These are phyloP conservation scores for Erebia aethiops DNA, from an alignment of 2,888 invertebrate species.

Conservation along the genomic window DNA sequence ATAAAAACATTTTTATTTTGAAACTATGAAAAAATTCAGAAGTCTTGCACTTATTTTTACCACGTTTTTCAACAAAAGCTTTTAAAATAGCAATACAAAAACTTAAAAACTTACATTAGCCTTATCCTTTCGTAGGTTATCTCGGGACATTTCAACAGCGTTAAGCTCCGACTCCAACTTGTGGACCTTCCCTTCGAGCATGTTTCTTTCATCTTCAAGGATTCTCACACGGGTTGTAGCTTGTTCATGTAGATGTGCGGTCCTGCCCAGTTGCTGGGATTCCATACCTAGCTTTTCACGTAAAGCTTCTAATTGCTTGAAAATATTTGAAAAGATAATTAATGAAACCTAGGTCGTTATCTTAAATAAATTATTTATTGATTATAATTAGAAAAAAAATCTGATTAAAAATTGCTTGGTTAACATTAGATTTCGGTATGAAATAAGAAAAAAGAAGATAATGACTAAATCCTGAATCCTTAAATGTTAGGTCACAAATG, in stretches of 20 bases:
- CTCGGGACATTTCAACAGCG: constrained; percentile 87
- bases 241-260: constrained; percentile 86
- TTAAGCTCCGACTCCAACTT: constrained; percentile 91
- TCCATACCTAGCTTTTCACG: constrained; percentile 89
- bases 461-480: too few species aligned
- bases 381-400: too few species aligned
- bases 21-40: too few species aligned
- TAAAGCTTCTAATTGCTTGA: constrained; percentile 88
- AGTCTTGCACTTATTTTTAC: too few species aligned
- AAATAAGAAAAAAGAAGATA: too few species aligned
- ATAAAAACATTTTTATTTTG: too few species aligned
- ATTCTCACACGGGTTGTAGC: constrained; percentile 85
- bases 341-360: not conserved
- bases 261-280: constrained; percentile 87
- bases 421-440: too few species aligned
- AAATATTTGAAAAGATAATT: constrained; percentile 6
- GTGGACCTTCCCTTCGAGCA: constrained; percentile 88
- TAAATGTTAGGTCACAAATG: too few species aligned
- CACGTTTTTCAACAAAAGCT: too few species aligned
- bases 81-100: too few species aligned
- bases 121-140: constrained; percentile 89
- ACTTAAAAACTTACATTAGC: constrained; percentile 84
- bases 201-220: constrained; percentile 89
- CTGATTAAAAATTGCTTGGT: too few species aligned
- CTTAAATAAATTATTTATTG: not conserved